Base-by-base conservation (phyloP, 2,888 invertebrate species). In the Troides aeacus region DNA sequence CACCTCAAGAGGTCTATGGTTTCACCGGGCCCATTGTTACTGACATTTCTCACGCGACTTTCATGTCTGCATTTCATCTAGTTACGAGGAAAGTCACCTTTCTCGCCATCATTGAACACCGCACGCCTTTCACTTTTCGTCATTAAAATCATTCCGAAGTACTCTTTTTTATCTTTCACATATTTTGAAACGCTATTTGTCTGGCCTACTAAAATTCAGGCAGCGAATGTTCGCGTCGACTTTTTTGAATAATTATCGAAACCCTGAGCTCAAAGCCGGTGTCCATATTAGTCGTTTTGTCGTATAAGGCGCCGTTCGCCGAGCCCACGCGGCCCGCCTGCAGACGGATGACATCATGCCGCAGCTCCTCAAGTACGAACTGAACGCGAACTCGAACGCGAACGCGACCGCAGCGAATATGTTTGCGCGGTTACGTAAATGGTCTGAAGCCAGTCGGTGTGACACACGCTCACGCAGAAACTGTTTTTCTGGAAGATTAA, bases 51-150 rank as follows among this genome's bases (percentile, higher is more conserved):
- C 90, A 90, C 87, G 85, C 78, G 78, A 85, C 91, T 91, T 91
- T 91, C 91, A 81, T 89, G 80, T 76, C 78, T 81, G 80, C 81
- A 60, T 68, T 82, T 86, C 86, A 87, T 89, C 89, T 88, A 85
- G 89, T 89, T 87, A 86, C 89, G 77, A 84, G 80, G 88, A 89
- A 89, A 88, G 89, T 79, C 79, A 79, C 82, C 84, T 85, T 81
- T 88, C 85, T 80, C 81, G 83, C 75, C 68, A 77, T 78, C 72
- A 79, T 80, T 76, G 78, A 78, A 80, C 76, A 74, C 70, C 77
- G 75, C 85, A 82, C 81, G 78, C 88, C 91, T 91, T 91, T 92
- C 91, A 90, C 92, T 92, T 89, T 89, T 89, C 77, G 83, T 84
- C 84, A 74, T 86, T 85, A 86, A 88, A 86, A 86, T 84, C 23